A percentile compares a stretch with the other conserved stretches of the same genome.
phyloP scores from a whole-genome alignment of 2,888 invertebrate genomes.

The Oegoconia quadripuncta region DNA sequence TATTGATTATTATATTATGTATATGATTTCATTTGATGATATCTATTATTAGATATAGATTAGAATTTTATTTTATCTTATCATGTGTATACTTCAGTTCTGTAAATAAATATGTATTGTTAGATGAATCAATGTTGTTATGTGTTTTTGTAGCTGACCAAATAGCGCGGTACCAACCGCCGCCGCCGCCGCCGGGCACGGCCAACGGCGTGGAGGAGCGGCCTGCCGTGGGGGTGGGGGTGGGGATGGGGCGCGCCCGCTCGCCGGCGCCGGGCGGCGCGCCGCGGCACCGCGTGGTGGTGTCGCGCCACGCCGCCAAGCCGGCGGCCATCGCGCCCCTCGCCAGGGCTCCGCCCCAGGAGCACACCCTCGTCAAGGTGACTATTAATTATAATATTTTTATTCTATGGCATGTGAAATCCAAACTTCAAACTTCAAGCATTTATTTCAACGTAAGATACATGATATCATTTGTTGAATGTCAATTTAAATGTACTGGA shows the following conservation, averaged over 20 bases:
- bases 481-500: too few relatives aligned
- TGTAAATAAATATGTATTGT: too few relatives aligned
- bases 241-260: conserved; percentile 10
- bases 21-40: too few relatives aligned
- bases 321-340: conserved; percentile 12
- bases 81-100: too few relatives aligned
- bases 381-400: background rate
- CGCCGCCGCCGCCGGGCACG: conserved; percentile 13
- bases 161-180: too few relatives aligned
- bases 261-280: conserved; percentile 14
- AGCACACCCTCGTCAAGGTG: conserved; percentile 71
- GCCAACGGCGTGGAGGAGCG: conserved; percentile 10
- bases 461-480: too few relatives aligned
- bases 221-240: conserved; percentile 1
- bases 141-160: too few relatives aligned
- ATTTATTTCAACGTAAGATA: too few relatives aligned
- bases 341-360: conserved; percentile 33
- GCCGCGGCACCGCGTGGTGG: conserved; percentile 34
- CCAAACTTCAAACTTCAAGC: background rate
- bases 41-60: too few relatives aligned
- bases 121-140: too few relatives aligned
- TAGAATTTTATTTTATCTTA: too few relatives aligned
- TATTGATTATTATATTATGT: too few relatives aligned
- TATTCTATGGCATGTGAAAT: background rate
- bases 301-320: conserved; percentile 26